Conservation (phyloP, 2,113 vertebrate species). For the Oceanodroma tethys region DNA sequence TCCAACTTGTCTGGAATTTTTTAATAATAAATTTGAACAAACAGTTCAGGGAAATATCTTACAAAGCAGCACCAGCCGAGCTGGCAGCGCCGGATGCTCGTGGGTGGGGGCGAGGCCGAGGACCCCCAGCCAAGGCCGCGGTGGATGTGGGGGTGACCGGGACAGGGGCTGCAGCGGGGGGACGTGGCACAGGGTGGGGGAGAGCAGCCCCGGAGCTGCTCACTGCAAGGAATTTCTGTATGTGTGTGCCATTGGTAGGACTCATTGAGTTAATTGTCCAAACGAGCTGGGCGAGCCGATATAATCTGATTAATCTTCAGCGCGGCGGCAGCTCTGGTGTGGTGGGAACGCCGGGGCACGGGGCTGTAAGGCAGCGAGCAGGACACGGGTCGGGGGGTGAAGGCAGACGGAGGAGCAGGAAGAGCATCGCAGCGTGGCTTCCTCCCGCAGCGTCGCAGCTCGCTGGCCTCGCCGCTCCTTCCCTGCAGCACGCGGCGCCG, state of each 20-base stretch:
- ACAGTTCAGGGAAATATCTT: background rate
- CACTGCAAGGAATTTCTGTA: accelerated
- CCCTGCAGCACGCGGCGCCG: background rate
- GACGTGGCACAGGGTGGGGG: background rate
- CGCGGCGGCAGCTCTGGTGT: accelerated
- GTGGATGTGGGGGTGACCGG: background rate
- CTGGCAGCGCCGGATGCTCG: accelerated
- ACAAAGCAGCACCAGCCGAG: background rate
- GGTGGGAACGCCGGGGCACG: background rate
- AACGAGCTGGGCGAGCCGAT: background rate
- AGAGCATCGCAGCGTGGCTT: background rate
- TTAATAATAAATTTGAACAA: background rate
- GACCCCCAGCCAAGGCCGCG: accelerated
- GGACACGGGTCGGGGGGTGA: background rate
- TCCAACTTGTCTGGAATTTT: background rate
- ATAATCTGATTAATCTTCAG: background rate
- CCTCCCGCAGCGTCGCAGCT: background rate
- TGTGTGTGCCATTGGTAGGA: accelerated
- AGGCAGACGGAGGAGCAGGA: background rate
- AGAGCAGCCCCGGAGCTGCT: background rate
- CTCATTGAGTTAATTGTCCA: background rate
- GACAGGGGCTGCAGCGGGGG: background rate
- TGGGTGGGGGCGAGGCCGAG: background rate
- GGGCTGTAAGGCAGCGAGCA: too few species aligned
- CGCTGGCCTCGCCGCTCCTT: background rate